These are phyloP conservation scores for Holothuria glaberrima DNA, from an alignment of 35 echinoderm and acorn worm species.

Conservation along the genomic window DNA sequence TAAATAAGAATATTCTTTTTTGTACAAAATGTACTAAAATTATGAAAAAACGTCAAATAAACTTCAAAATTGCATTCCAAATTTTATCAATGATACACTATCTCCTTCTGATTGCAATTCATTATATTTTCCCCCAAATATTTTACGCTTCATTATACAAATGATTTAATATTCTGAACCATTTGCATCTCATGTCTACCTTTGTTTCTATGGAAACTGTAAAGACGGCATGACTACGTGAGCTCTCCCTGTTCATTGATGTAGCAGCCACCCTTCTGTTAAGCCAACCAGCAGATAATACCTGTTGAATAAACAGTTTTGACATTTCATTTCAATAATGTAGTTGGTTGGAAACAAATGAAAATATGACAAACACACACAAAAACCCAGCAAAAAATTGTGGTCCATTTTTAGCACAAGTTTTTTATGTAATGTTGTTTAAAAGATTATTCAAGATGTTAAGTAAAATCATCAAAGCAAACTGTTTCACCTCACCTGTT, in stretches of 20 bases:
- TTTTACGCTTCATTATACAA: neutral
- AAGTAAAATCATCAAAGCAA: no score
- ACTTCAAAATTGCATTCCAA: no score
- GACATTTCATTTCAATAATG: neutral
- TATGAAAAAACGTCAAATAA: no score
- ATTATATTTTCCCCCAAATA: neutral
- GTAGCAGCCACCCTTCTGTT: conserved; percentile 97
- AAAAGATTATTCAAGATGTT: no score
- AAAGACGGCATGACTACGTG: conserved; percentile 95
- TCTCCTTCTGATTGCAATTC: no score
- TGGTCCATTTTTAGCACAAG: neutral
- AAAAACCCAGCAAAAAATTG: neutral
- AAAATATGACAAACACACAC: neutral
- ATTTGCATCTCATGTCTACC: conserved; percentile 12
- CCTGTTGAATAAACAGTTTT: conserved; percentile 53
- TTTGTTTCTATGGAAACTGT: conserved; percentile 96
- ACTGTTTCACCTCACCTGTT: no score
- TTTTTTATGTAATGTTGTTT: no score
- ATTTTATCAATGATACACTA: no score
- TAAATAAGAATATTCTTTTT: no score
- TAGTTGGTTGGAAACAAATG: conserved; percentile 4
- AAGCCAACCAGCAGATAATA: conserved; percentile 82
- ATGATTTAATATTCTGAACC: neutral
- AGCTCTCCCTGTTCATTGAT: conserved; percentile 97
- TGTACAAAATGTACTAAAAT: no score